Conservation (phyloP, 2,797 vertebrate species). For the Xenopus petersii region DNA sequence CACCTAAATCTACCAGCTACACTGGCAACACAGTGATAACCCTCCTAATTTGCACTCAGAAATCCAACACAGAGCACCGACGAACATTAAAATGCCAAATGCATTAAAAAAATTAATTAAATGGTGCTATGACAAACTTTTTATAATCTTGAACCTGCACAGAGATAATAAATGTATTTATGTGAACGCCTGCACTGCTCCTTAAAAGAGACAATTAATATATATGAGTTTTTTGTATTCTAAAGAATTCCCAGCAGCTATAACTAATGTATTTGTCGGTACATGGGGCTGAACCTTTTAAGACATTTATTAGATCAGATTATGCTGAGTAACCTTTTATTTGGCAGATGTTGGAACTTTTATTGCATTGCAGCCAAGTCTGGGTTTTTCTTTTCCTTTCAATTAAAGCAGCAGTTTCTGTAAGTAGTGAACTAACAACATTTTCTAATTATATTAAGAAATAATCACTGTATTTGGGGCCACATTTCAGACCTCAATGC, state of each 20-base stretch:
- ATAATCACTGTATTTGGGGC: too few relatives aligned
- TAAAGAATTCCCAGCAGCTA: slow-evolving; percentile 20
- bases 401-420: slow-evolving; percentile 19
- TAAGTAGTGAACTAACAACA: slow-evolving; percentile 3
- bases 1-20: too few relatives aligned
- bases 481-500: too few relatives aligned
- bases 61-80: too few relatives aligned
- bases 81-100: too few relatives aligned
- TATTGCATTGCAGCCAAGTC: slow-evolving; percentile 7
- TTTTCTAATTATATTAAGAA: background rate
- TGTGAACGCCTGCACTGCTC: slow-evolving; percentile 16
- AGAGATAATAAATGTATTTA: slow-evolving; percentile 24
- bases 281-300: slow-evolving; percentile 15
- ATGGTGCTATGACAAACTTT: slow-evolving; percentile 4
- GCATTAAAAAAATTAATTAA: background rate
- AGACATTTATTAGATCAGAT: slow-evolving; percentile 31
- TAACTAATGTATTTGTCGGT: slow-evolving; percentile 10
- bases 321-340: slow-evolving; percentile 38
- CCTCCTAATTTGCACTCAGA: too few relatives aligned
- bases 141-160: background rate
- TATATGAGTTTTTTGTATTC: slow-evolving; percentile 21
- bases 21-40: too few relatives aligned
- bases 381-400: background rate
- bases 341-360: background rate
- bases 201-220: slow-evolving; percentile 29